Percentiles rank a stretch among this genome's conserved stretches.
Conservation (phyloP, 2,797 vertebrate genomes). For the Holocentrus rufus region DNA sequence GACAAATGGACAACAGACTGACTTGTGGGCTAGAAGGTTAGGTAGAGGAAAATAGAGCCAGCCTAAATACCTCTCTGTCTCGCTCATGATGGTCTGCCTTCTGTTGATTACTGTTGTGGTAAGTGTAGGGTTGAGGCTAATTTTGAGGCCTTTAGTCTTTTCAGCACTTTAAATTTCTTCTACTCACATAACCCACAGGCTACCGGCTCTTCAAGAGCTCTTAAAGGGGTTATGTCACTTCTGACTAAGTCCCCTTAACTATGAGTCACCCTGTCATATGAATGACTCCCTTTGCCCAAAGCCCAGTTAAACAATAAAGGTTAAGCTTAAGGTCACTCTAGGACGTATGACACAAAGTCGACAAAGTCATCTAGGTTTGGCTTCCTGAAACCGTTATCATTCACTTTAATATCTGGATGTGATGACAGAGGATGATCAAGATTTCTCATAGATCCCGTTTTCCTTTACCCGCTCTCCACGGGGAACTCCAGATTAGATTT, state of each 20-base stretch:
- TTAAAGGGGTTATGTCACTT: conserved; percentile 53
- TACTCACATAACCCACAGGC: conserved; percentile 42
- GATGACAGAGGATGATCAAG: conserved; percentile 15
- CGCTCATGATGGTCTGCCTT: conserved; percentile 18
- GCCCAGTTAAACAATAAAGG: conserved; percentile 27
- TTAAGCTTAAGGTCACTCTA: conserved; percentile 32
- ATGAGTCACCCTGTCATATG: conserved; percentile 19
- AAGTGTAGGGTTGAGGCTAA: conserved; percentile 51
- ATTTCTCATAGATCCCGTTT: conserved; percentile 36
- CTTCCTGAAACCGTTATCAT: conserved; percentile 46
- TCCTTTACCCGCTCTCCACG: conserved; percentile 30
- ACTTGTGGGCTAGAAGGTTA: conserved; percentile 6
- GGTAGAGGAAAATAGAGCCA: conserved; percentile 29
- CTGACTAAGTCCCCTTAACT: conserved; percentile 47
- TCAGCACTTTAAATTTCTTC: conserved; percentile 42
- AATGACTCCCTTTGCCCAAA: not conserved
- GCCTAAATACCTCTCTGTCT: conserved; percentile 37
- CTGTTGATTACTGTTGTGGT: conserved; percentile 42
- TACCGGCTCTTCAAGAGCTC: conserved; percentile 36
- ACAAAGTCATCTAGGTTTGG: conserved; percentile 20
- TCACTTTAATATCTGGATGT: conserved; percentile 38
- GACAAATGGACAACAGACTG: conserved; percentile 42
- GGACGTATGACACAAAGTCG: conserved; percentile 27
- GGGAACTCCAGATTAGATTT: conserved; percentile 40
- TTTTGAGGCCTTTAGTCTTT: conserved; percentile 45